Evolutionary conservation across 2,797 vertebrate genomes (phyloP), one percentile per base, ranked within the genome.

Genomic region (Kryptopterus vitreolus): DNA sequence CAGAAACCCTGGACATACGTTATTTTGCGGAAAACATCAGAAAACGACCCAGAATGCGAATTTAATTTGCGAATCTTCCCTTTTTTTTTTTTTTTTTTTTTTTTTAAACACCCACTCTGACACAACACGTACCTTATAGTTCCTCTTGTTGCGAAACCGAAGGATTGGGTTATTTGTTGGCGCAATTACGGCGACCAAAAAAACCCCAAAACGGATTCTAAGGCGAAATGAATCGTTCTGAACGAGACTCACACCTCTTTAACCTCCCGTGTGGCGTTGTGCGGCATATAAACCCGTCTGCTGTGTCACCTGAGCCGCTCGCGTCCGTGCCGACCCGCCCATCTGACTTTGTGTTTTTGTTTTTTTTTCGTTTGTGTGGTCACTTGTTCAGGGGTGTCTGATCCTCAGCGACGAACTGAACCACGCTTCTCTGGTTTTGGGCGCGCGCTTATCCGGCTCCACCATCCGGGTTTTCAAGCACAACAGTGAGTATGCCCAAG

Each of bases 321-420:
- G 22, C 24, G 13, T 29, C 11, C 24, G 22, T 20, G 0, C 24
- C 22, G 35, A n/a, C 74, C 52, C 55, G 62, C 33, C 76, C 20
- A 38, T 29, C 35, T 80, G 71, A 83, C 57, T 10, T 24, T 57
- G 13, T 66, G 18, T 77, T 61, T n/a, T n/a, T 55, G 15, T 43
- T 33, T 46, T 62, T 29, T 20, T 18, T 46, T 31, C 75, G 35
- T 24, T 10, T 26, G 50, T 2, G 20, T 50, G 29, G 38, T 43
- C 38, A 43, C 8, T 43, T 43, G 38, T 70, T 83, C 91, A 98
- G 97, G 97, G 97, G 82, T 97, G 97, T 88, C 93, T 98, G 85
- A 97, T 99, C 89, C 91, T 99, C 89, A 99, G 97, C 80, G 97
- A 99, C 87, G 96, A 98, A 81, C 86, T 98, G 86, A 99, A 98